phyloP scores from a whole-genome alignment of 2,113 vertebrate species.

The Phrynosoma platyrhinos region DNA sequence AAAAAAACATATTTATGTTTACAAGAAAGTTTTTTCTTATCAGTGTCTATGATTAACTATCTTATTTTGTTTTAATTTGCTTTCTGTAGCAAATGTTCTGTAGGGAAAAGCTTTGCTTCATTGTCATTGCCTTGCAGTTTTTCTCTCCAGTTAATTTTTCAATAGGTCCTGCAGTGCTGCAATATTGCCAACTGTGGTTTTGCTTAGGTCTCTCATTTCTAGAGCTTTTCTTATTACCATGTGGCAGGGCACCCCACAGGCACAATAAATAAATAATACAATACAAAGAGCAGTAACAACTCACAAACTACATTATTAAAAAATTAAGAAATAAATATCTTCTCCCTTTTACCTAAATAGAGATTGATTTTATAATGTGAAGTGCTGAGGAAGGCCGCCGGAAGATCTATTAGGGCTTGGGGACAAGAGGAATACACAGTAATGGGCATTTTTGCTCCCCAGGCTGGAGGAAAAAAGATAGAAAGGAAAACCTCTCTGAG shows the following conservation, averaged over 20 bases:
- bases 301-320: conserved; percentile 81
- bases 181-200: conserved; percentile 73
- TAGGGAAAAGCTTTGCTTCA: conserved; percentile 4
- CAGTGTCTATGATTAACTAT: conserved; percentile 42
- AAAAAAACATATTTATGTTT: conserved; percentile 18
- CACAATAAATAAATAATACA: conserved; percentile 80
- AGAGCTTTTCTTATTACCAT: conserved; percentile 69
- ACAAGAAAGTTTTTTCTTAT: conserved; percentile 48
- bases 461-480: conserved; percentile 19
- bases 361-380: conserved; percentile 79
- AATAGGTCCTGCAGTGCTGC: conserved; percentile 59
- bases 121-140: conserved; percentile 69
- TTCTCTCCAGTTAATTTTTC: conserved; percentile 70
- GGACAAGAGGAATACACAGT: conserved; percentile 57
- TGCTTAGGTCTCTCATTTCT: conserved; percentile 76
- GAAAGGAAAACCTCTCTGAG: background rate
- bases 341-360: conserved; percentile 73
- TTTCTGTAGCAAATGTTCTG: conserved; percentile 44
- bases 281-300: conserved; percentile 73
- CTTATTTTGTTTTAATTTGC: conserved; percentile 32
- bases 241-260: conserved; percentile 72
- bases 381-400: conserved; percentile 70
- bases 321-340: conserved; percentile 81
- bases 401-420: conserved; percentile 66
- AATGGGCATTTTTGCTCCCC: conserved; percentile 65